A percentile compares a stretch with the other conserved stretches of the same genome.
Evolutionary conservation across 2,797 vertebrate species (phyloP).

Genomic region (Coregonus ussuriensis): DNA sequence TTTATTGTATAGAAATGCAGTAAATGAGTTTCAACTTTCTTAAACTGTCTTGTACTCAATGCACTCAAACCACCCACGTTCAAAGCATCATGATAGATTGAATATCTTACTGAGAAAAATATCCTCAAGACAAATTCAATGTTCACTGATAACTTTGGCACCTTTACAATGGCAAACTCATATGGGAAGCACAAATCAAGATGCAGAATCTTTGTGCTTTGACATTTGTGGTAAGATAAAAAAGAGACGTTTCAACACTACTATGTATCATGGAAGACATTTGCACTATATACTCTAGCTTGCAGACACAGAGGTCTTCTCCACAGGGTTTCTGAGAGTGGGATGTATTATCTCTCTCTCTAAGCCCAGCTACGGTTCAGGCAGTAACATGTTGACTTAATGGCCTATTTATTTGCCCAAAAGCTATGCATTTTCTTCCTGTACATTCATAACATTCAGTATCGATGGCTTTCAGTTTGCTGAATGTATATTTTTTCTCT

Average conservation of each 20-base stretch:
- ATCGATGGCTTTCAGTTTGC: constrained; percentile 52
- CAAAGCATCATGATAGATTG: too few species aligned
- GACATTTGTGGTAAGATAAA: constrained; percentile 15
- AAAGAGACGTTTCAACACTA: not conserved
- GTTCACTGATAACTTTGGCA: constrained; percentile 41
- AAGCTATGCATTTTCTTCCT: constrained; percentile 65
- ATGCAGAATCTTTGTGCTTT: constrained; percentile 32
- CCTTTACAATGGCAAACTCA: constrained; percentile 12
- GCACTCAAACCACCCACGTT: too few species aligned
- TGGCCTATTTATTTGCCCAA: constrained; percentile 73
- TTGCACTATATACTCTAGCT: not conserved
- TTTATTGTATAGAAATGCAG: too few species aligned
- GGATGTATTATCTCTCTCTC: constrained; percentile 49
- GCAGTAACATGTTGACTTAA: constrained; percentile 71
- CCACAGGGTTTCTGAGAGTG: constrained; percentile 58
- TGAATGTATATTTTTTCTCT: too few species aligned
- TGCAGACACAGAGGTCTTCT: constrained; percentile 57
- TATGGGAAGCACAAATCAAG: constrained; percentile 15
- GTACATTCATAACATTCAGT: constrained; percentile 51
- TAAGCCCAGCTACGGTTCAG: constrained; percentile 72
- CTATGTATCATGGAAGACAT: not conserved
- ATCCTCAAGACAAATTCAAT: constrained; percentile 45
- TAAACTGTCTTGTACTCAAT: too few species aligned
- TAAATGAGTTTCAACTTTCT: too few species aligned
- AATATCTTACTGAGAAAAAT: constrained; percentile 13